Evolutionary conservation across 2,113 vertebrate species (phyloP).

Genomic region (Oncorhynchus keta): DNA sequence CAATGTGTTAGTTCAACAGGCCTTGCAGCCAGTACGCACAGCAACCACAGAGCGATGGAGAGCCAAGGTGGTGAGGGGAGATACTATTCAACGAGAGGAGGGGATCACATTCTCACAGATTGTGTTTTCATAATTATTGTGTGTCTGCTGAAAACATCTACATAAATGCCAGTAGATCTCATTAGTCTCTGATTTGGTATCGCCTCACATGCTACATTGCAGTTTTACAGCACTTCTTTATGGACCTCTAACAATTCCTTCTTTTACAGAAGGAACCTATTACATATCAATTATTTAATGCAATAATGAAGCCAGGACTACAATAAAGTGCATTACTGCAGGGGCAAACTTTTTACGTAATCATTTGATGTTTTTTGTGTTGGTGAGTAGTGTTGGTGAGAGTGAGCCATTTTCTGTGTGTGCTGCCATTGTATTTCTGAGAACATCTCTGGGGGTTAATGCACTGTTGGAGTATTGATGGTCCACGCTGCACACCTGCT

Average conservation of each 20-base stretch:
- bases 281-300: not conserved
- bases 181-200: not conserved
- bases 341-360: not conserved
- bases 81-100: conserved; percentile 38
- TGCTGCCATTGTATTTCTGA: not conserved
- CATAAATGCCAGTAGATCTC: not conserved
- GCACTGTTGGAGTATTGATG: not conserved
- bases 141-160: not conserved
- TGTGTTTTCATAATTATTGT: not conserved
- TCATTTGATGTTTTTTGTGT: not conserved
- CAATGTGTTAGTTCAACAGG: conserved; percentile 30
- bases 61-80: conserved; percentile 51
- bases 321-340: not conserved
- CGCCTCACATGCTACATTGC: not conserved
- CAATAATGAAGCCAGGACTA: not conserved
- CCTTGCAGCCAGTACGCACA: conserved; percentile 55
- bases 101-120: conserved; percentile 2
- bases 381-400: not conserved
- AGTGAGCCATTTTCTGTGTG: not conserved
- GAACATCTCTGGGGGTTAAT: not conserved
- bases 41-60: conserved; percentile 57
- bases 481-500: not conserved
- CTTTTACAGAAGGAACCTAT: not conserved
- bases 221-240: not conserved
- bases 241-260: not conserved